phyloP scores from a whole-genome alignment of 37 sponge, comb jelly and placozoan species.

The Spongilla lacustris region DNA sequence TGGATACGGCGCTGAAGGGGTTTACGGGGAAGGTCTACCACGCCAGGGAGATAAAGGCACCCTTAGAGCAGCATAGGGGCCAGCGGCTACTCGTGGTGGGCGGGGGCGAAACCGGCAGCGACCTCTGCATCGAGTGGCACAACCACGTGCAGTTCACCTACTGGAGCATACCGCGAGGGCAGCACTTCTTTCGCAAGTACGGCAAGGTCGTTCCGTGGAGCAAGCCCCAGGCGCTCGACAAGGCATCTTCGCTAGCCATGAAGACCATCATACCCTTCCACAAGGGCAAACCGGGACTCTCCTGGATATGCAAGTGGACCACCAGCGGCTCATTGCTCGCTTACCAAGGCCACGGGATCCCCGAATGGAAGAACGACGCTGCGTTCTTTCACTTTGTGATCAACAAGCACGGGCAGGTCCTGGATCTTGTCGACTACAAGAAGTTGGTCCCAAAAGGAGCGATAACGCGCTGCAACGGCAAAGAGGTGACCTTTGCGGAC shows the following conservation, averaged over 20 bases:
- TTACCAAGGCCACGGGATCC: constrained; percentile 87
- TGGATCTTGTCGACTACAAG: constrained; percentile 78
- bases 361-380: constrained; percentile 80
- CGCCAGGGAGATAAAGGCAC: constrained; percentile 67
- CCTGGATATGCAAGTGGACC: constrained; percentile 91
- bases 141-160: constrained; percentile 66
- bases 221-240: constrained; percentile 78
- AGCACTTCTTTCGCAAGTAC: constrained; percentile 86
- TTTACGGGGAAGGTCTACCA: constrained; percentile 74
- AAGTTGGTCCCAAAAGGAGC: constrained; percentile 74
- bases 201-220: constrained; percentile 77
- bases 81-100: constrained; percentile 83
- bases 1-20: constrained; percentile 27
- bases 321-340: constrained; percentile 80
- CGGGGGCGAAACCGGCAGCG: constrained; percentile 92
- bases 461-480: constrained; percentile 52
- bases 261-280: constrained; percentile 69
- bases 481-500: constrained; percentile 66
- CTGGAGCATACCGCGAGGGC: constrained; percentile 90
- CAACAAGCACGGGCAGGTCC: constrained; percentile 82
- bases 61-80: constrained; percentile 37
- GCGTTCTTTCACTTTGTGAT: constrained; percentile 62
- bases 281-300: constrained; percentile 72
- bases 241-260: constrained; percentile 75
- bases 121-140: constrained; percentile 80